Evolutionary conservation across 2,113 vertebrate species (phyloP).

Genomic region (Lanius collurio): DNA sequence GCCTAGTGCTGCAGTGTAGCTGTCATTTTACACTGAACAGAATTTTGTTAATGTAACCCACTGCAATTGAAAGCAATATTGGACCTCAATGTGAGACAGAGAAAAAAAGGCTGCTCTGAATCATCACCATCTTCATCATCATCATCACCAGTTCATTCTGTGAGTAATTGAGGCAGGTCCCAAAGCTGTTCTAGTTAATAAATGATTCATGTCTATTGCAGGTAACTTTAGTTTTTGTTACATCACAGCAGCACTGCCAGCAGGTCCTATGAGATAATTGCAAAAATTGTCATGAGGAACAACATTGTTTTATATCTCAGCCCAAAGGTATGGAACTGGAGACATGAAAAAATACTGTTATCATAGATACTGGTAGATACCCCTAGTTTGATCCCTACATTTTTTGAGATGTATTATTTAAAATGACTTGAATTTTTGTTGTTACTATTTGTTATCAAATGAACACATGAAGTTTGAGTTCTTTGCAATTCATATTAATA

Average conservation of each 20-base stretch:
- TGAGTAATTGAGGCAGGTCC: neutral
- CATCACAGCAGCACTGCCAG: neutral
- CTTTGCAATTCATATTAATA: conserved; percentile 11
- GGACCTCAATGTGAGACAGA: neutral
- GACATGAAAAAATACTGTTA: neutral
- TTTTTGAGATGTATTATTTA: neutral
- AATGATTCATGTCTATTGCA: neutral
- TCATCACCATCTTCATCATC: neutral
- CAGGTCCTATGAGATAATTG: neutral
- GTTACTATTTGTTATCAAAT: neutral
- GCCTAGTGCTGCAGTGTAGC: neutral
- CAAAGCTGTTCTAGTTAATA: neutral
- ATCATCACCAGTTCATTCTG: neutral
- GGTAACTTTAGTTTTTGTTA: neutral
- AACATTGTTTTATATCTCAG: neutral
- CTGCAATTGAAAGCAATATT: neutral
- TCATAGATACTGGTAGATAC: neutral
- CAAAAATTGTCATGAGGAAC: neutral
- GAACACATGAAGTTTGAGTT: neutral
- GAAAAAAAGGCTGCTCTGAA: neutral
- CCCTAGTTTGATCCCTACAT: neutral
- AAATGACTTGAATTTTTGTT: neutral
- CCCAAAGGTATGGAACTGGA: neutral
- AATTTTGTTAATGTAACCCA: neutral
- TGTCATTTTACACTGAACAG: neutral